Evolutionary conservation across 1,140 invertebrate genomes (phyloP).

Genomic region (Sarcophaga peregrina): DNA sequence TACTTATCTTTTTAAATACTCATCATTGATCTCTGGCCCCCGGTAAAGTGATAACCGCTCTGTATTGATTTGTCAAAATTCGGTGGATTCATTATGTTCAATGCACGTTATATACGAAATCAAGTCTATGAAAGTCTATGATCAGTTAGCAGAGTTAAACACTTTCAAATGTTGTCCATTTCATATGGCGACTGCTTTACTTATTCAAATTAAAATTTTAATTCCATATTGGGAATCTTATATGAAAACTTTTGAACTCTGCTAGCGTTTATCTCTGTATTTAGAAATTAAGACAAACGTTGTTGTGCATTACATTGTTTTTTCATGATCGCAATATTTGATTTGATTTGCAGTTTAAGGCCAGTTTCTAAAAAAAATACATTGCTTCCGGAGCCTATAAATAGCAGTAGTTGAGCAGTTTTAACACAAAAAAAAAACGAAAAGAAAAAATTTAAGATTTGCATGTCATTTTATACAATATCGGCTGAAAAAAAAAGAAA

Average conservation of each 20-base stretch:
- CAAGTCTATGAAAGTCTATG: no score
- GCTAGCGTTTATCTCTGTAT: conserved; percentile 3
- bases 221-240: no score
- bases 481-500: not conserved
- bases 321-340: not conserved
- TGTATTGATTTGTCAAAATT: no score
- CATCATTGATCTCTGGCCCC: no score
- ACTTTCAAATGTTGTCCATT: no score
- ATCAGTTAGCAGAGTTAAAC: no score
- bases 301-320: not conserved
- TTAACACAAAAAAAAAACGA: not conserved
- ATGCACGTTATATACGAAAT: no score
- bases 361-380: not conserved
- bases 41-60: no score
- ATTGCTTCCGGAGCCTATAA: not conserved
- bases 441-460: not conserved
- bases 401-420: not conserved
- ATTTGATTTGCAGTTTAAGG: conserved; percentile 2
- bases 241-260: not conserved
- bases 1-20: no score
- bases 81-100: no score
- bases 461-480: conserved; percentile 3
- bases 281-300: not conserved
- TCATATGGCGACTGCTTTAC: no score
- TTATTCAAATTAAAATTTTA: no score